Evolutionary conservation across 1,140 invertebrate genomes (phyloP).

Genomic region (Akabosia matsudoensis): DNA sequence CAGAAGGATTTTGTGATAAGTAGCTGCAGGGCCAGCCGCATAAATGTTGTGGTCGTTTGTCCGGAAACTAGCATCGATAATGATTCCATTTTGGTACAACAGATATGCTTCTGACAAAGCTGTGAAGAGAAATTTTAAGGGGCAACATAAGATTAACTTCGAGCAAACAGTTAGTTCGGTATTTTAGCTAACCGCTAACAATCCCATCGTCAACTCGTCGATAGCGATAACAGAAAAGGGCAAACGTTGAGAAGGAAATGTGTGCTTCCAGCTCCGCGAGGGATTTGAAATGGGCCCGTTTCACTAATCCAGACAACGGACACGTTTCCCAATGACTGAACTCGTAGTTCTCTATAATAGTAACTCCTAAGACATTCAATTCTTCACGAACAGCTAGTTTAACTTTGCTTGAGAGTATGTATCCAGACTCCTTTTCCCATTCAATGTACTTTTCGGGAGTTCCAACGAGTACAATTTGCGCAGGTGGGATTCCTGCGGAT

Average conservation of each 20-base stretch:
- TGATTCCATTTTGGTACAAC: conserved; percentile 67
- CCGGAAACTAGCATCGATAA: conserved; percentile 64
- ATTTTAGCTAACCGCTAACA: neutral
- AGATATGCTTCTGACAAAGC: conserved; percentile 65
- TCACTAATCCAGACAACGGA: conserved; percentile 9
- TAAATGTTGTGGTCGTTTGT: conserved; percentile 68
- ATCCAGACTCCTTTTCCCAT: conserved; percentile 31
- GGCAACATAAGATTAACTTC: neutral
- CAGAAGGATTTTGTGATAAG: conserved; percentile 59
- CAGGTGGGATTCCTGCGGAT: conserved; percentile 54
- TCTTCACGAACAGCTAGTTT: neutral
- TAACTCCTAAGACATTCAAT: conserved; percentile 18
- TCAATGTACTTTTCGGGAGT: conserved; percentile 26
- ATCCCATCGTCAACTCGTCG: conserved; percentile 31
- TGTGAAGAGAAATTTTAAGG: conserved; percentile 46
- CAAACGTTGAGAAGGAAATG: conserved; percentile 36
- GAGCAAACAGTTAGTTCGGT: neutral
- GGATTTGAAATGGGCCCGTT: conserved; percentile 28
- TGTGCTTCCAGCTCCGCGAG: neutral
- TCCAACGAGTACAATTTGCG: conserved; percentile 36
- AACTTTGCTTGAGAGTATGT: conserved; percentile 22
- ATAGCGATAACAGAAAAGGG: conserved; percentile 31
- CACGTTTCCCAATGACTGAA: conserved; percentile 35
- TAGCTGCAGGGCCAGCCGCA: conserved; percentile 65
- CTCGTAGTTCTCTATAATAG: conserved; percentile 23